These are phyloP conservation scores for Acinonyx jubatus DNA, from an alignment of 2,113 vertebrate genomes.

Conservation along the genomic window DNA sequence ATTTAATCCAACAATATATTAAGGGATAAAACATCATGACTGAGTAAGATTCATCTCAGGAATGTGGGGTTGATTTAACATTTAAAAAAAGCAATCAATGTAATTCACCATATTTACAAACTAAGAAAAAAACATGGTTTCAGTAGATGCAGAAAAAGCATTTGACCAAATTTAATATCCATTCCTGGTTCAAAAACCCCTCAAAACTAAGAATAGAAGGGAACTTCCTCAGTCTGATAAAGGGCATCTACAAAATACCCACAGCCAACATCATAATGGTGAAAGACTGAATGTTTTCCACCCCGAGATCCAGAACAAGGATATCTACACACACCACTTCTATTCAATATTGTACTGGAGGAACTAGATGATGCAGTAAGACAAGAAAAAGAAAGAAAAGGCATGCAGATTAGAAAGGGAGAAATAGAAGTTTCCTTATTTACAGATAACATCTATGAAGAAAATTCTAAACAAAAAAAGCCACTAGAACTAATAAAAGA, in stretches of 20 bases:
- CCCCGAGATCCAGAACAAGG: background rate
- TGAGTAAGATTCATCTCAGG: background rate
- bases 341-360: background rate
- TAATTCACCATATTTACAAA: background rate
- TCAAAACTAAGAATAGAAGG: background rate
- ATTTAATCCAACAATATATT: background rate
- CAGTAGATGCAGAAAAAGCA: background rate
- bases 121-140: background rate
- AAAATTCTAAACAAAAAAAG: slow-evolving; percentile 7
- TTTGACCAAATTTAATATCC: background rate
- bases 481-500: background rate
- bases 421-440: background rate
- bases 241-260: background rate
- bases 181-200: background rate
- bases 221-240: background rate
- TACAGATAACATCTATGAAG: background rate
- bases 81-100: background rate
- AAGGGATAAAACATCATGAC: background rate
- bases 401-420: background rate
- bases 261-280: background rate
- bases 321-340: background rate
- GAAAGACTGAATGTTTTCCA: background rate
- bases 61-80: background rate
- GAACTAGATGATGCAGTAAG: background rate
- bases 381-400: background rate